Percentiles rank a stretch among this genome's conserved stretches.
These are phyloP conservation scores for Passer montanus DNA, from an alignment of 2,113 vertebrate species.

Conservation along the genomic window DNA sequence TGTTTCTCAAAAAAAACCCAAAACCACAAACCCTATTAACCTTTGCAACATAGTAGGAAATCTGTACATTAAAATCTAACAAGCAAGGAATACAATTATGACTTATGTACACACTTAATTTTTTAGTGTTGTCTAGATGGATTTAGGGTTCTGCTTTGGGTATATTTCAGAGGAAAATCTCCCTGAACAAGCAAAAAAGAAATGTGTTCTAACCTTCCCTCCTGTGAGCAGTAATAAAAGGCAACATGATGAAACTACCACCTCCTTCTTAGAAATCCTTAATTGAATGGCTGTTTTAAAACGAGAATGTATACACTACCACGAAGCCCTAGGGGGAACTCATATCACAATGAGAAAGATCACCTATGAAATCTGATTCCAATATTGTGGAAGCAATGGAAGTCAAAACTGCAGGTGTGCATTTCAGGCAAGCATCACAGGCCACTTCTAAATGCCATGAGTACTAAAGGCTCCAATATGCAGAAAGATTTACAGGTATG, in stretches of 20 bases:
- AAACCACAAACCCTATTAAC: rapidly evolving
- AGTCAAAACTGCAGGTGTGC: neutral
- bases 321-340: neutral
- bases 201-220: neutral
- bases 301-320: neutral
- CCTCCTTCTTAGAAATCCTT: neutral
- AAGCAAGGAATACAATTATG: neutral
- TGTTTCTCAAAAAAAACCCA: neutral
- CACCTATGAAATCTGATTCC: neutral
- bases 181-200: neutral
- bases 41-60: neutral
- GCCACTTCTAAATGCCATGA: neutral
- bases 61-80: neutral
- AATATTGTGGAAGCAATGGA: neutral
- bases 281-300: neutral
- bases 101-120: neutral
- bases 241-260: neutral
- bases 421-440: neutral
- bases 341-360: neutral
- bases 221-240: neutral
- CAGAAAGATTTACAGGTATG: neutral
- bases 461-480: neutral
- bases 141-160: neutral
- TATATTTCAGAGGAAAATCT: neutral
- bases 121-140: neutral